phyloP scores from a whole-genome alignment of 2,797 vertebrate genomes.

The Rhinophrynus dorsalis region DNA sequence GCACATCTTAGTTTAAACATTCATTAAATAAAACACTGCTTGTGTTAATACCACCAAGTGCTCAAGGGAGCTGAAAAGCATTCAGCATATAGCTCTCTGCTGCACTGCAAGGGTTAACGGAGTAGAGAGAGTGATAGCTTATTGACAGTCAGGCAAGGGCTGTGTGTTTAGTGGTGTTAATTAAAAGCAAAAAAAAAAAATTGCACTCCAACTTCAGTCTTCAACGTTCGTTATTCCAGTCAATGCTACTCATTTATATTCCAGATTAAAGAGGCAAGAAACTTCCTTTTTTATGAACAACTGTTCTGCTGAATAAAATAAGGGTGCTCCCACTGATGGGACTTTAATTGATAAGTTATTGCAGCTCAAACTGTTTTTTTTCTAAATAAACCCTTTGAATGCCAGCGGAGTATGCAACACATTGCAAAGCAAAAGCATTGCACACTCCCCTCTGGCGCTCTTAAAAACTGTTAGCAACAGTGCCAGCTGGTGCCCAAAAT shows the following conservation, averaged over 20 bases:
- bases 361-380: too few species aligned
- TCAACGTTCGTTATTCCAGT: constrained; percentile 77
- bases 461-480: too few species aligned
- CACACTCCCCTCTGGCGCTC: too few species aligned
- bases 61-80: not conserved
- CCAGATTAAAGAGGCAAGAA: too few species aligned
- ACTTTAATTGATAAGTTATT: too few species aligned
- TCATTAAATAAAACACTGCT: constrained; percentile 85
- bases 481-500: too few species aligned
- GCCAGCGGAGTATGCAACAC: too few species aligned
- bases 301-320: too few species aligned
- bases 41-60: constrained; percentile 43
- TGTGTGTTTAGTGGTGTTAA: constrained; percentile 65
- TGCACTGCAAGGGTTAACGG: not conserved
- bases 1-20: constrained; percentile 78
- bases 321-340: too few species aligned
- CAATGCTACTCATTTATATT: constrained; percentile 76
- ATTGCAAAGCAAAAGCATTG: too few species aligned
- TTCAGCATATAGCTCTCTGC: not conserved
- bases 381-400: too few species aligned
- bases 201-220: constrained; percentile 63
- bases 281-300: too few species aligned
- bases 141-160: constrained; percentile 68
- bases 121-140: constrained; percentile 71
- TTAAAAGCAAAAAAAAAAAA: constrained; percentile 56